phyloP scores from a whole-genome alignment of 2,888 invertebrate genomes.

The Chromoteleia sp. region DNA sequence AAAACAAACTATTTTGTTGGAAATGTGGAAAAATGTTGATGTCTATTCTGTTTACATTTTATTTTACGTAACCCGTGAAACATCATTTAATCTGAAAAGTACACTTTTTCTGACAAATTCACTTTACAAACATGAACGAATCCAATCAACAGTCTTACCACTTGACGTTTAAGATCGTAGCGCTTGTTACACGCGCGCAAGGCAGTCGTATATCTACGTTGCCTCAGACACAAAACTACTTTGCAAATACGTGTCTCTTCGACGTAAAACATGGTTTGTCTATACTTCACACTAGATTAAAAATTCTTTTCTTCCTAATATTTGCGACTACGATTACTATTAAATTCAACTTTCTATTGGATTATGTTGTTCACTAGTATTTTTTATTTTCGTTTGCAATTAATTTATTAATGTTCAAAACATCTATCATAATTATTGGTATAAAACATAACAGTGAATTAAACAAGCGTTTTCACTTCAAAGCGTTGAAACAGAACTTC shows the following conservation, averaged over 20 bases:
- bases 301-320: constrained; percentile 31
- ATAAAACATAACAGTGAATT: too few relatives aligned
- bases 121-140: constrained; percentile 56
- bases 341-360: constrained; percentile 4
- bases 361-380: background rate
- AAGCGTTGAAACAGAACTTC: too few relatives aligned
- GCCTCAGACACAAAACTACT: constrained; percentile 52
- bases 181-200: constrained; percentile 58
- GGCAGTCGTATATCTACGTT: constrained; percentile 34
- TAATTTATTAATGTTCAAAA: too few relatives aligned
- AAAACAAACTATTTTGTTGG: too few relatives aligned
- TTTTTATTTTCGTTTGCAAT: too few relatives aligned
- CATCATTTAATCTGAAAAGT: constrained; percentile 47
- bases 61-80: constrained; percentile 27
- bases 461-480: too few relatives aligned
- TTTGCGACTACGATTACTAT: constrained; percentile 3
- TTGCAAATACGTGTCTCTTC: constrained; percentile 50
- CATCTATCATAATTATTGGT: too few relatives aligned
- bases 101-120: constrained; percentile 52
- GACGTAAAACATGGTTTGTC: constrained; percentile 41
- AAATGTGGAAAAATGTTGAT: background rate
- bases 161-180: constrained; percentile 53
- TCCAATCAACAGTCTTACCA: constrained; percentile 48
- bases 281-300: constrained; percentile 39
- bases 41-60: constrained; percentile 20